Conservation (phyloP, 2,888 invertebrate genomes). For the Drosophila antonietae region DNA sequence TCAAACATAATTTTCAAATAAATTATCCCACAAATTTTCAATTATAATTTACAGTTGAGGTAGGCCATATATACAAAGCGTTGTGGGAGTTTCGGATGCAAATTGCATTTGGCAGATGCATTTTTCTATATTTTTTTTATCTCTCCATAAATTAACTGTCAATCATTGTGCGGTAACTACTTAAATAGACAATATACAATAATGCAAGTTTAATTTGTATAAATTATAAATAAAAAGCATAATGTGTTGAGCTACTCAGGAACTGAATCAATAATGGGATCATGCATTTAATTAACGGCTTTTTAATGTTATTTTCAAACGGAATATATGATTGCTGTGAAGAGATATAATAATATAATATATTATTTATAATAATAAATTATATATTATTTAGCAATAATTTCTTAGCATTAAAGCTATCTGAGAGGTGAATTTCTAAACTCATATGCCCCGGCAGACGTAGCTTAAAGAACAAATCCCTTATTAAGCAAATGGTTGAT, state of each 20-base stretch:
- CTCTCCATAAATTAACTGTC: slow-evolving; percentile 18
- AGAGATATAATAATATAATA: not conserved
- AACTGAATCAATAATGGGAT: not conserved
- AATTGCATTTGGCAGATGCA: slow-evolving; percentile 39
- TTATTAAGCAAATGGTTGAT: slow-evolving; percentile 20
- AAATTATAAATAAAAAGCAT: not conserved
- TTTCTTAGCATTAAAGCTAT: not conserved
- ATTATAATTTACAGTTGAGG: slow-evolving; percentile 47
- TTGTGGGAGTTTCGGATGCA: slow-evolving; percentile 6
- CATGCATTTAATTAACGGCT: not conserved
- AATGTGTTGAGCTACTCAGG: not conserved
- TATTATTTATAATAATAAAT: no score
- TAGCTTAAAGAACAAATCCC: not conserved
- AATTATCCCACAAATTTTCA: slow-evolving; percentile 42
- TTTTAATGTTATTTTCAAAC: not conserved
- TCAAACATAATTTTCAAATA: slow-evolving; percentile 39
- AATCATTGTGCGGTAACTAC: slow-evolving; percentile 17
- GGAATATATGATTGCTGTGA: not conserved
- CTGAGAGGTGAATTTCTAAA: not conserved
- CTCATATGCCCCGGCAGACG: not conserved
- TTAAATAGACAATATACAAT: not conserved
- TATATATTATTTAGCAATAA: not conserved
- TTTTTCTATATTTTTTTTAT: slow-evolving; percentile 26
- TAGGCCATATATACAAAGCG: not conserved
- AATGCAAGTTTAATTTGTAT: not conserved